These are phyloP conservation scores for Flexamia atlantica DNA, from an alignment of 2,888 invertebrate genomes.

Conservation along the genomic window DNA sequence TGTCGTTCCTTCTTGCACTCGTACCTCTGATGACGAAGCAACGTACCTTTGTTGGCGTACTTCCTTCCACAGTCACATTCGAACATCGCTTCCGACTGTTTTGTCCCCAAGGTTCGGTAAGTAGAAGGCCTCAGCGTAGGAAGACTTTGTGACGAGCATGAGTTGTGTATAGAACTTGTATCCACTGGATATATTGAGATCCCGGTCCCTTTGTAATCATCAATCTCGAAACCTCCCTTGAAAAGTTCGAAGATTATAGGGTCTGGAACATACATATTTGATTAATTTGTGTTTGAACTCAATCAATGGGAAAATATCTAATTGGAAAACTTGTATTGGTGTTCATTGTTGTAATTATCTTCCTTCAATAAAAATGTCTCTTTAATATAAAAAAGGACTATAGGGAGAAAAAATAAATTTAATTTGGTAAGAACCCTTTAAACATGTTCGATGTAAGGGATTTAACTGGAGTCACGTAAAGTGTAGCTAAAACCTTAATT, in stretches of 20 bases:
- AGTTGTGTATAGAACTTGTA: neutral
- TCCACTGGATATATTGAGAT: constrained; percentile 32
- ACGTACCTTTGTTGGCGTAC: constrained; percentile 62
- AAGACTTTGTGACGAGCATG: neutral
- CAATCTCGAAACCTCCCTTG: constrained; percentile 35
- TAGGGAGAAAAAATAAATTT: no score
- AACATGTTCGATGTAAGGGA: no score
- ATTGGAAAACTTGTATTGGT: no score
- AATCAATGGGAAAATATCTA: no score
- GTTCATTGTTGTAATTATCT: no score
- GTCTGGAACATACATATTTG: constrained; percentile 23
- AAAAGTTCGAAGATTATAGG: constrained; percentile 1
- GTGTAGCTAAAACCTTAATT: no score
- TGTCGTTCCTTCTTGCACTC: constrained; percentile 74
- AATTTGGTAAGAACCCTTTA: no score
- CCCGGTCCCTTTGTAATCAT: constrained; percentile 48
- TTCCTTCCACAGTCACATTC: constrained; percentile 63
- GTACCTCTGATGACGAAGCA: constrained; percentile 72
- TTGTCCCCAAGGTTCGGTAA: neutral
- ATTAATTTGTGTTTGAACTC: no score
- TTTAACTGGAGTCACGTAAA: no score
- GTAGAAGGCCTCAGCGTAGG: neutral
- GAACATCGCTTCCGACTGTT: constrained; percentile 19
- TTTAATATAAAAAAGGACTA: no score
- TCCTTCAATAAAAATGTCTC: no score